A percentile compares a stretch with the other conserved stretches of the same genome.
Evolutionary conservation across 92 coral and sea anemone genomes (phyloP).

Genomic region (Anthopleura xanthogrammica): DNA sequence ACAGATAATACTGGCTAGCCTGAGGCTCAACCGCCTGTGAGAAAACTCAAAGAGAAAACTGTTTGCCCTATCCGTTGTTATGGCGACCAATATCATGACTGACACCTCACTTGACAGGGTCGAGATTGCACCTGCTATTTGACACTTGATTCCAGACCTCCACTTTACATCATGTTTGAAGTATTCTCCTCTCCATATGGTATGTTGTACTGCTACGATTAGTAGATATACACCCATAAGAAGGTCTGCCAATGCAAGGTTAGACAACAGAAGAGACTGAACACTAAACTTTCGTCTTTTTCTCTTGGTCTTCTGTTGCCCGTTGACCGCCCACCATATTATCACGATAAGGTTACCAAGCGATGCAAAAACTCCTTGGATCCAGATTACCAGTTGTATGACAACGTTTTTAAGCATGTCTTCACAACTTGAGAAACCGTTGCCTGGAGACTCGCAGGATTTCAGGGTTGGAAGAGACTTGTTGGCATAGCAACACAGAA

Average conservation of each 20-base stretch:
- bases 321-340: slow-evolving; percentile 38
- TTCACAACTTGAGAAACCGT: slow-evolving; percentile 61
- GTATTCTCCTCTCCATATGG: slow-evolving; percentile 61
- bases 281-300: not conserved
- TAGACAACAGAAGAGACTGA: slow-evolving; percentile 52
- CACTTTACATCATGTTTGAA: slow-evolving; percentile 61
- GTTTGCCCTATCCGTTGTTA: slow-evolving; percentile 56
- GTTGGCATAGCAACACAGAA: slow-evolving; percentile 64
- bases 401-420: slow-evolving; percentile 50
- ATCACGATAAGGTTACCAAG: slow-evolving; percentile 57
- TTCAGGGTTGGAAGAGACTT: slow-evolving; percentile 19
- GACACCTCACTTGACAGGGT: slow-evolving; percentile 68
- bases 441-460: slow-evolving; percentile 28
- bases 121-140: slow-evolving; percentile 63
- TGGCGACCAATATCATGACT: slow-evolving; percentile 48
- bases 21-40: slow-evolving; percentile 25
- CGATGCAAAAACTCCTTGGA: slow-evolving; percentile 54
- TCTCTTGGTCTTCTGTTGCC: not conserved
- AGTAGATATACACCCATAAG: slow-evolving; percentile 64
- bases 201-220: slow-evolving; percentile 51
- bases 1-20: slow-evolving; percentile 39
- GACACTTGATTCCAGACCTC: slow-evolving; percentile 52
- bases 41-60: slow-evolving; percentile 57
- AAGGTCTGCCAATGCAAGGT: slow-evolving; percentile 56
- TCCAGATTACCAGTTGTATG: slow-evolving; percentile 51